Percentiles rank a stretch among this genome's conserved stretches.
These are phyloP conservation scores for Catocala sponsa DNA, from an alignment of 2,888 invertebrate genomes.

Conservation along the genomic window DNA sequence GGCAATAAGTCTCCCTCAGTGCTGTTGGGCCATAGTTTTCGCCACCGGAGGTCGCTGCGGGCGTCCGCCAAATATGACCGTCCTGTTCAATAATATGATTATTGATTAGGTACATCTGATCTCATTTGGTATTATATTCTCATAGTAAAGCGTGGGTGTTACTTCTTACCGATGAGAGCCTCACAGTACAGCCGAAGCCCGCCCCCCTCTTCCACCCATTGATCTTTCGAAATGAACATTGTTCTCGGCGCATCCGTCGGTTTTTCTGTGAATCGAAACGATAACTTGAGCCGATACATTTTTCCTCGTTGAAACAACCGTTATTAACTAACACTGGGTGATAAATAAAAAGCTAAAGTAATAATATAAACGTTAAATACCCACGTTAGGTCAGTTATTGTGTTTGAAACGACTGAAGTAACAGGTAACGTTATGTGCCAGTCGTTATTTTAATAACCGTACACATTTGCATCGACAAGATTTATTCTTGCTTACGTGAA, in stretches of 20 bases:
- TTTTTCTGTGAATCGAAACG: slow-evolving; percentile 85
- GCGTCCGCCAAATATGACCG: slow-evolving; percentile 91
- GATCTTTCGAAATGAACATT: slow-evolving; percentile 91
- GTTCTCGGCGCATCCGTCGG: slow-evolving; percentile 89
- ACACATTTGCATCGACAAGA: slow-evolving; percentile 38
- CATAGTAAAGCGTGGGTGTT: slow-evolving; percentile 7
- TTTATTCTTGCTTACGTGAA: slow-evolving; percentile 31
- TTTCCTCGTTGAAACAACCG: slow-evolving; percentile 39
- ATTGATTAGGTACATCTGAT: slow-evolving; percentile 10
- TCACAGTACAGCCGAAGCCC: slow-evolving; percentile 92
- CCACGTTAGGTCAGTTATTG: slow-evolving; percentile 2
- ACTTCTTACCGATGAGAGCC: slow-evolving; percentile 91
- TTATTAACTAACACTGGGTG: neutral
- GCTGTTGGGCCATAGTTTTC: slow-evolving; percentile 88
- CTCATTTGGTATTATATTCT: slow-evolving; percentile 5
- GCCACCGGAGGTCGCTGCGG: slow-evolving; percentile 91
- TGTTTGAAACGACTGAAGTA: slow-evolving; percentile 32
- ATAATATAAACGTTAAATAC: slow-evolving; percentile 10
- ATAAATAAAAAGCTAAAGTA: slow-evolving; percentile 7
- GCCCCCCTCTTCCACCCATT: slow-evolving; percentile 89
- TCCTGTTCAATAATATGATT: slow-evolving; percentile 71
- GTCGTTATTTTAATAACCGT: slow-evolving; percentile 46
- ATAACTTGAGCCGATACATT: slow-evolving; percentile 45
- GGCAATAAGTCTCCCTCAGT: slow-evolving; percentile 77
- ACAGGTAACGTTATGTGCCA: slow-evolving; percentile 38